Evolutionary conservation across 2,888 invertebrate genomes (phyloP), one percentile per base, ranked within the genome.

Genomic region (Dorcus parallelipipedus): DNA sequence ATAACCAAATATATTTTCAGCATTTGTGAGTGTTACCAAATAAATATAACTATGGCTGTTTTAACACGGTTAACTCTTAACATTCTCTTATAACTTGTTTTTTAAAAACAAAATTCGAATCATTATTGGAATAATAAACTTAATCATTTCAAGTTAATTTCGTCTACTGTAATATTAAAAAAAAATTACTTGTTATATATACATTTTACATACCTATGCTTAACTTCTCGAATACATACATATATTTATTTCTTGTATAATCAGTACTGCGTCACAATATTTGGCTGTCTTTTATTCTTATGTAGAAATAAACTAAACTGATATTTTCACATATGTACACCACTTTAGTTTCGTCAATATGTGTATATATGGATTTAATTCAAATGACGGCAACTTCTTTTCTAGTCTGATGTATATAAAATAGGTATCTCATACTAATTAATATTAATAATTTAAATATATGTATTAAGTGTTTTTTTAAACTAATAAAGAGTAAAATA

Each of bases 401-500:
- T 76, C 76, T 76, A 76, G 76, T 76, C 76, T 72, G 71, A 70
- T 76, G 76, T 76, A 76, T 71, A 76, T 76, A 74, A 69, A 64
- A 68, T 75, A 71, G 70, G 49, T 52, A 56, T 51, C 56, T 54
- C 52, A 56, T 58, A 55, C 59, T 17, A 51, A 61, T 57, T 60
- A 58, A 55, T 58, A 58, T 49, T 60, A 58, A 61, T 74, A 72
- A 73, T 72, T 71, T 74, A 71, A 71, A 69, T 50, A 55, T 71
- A 72, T 70, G 71, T 73, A 73, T 68, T 73, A 69, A 69, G 71
- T 73, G 73, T 73, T 75, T 74, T 74, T 73, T 74, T 72, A 72
- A 73, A 71, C 68, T 67, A 72, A 73, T 73, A 72, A 73, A 62
- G 41, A 47, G 49, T 49, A 49, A 59, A 51, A 54, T 9, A 9